Percentiles rank a stretch among this genome's conserved stretches.
These are phyloP conservation scores for Stylophora pistillata DNA, from an alignment of 64 coral and sea anemone genomes.

Conservation along the genomic window DNA sequence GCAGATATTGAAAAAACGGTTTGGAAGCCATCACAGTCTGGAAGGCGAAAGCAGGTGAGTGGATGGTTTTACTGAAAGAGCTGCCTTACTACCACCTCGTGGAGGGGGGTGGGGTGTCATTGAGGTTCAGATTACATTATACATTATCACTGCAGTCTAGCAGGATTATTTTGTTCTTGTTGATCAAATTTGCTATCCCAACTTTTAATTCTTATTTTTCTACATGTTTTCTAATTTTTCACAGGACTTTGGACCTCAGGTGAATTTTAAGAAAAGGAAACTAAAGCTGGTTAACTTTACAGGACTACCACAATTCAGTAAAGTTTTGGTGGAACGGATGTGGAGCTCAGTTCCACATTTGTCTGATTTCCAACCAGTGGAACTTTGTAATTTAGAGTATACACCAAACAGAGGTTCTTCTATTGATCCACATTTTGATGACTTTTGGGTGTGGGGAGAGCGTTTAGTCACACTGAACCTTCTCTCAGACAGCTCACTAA, in stretches of 20 bases:
- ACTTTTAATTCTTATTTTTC: not conserved
- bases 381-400: conserved; percentile 97
- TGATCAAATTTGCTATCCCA: too few species aligned
- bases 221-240: not conserved
- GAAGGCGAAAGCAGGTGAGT: conserved; percentile 86
- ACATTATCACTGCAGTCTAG: too few species aligned
- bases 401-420: conserved; percentile 76
- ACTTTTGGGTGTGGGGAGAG: conserved; percentile 95
- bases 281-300: conserved; percentile 79
- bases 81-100: too few species aligned
- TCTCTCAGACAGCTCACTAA: conserved; percentile 67
- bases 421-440: conserved; percentile 96
- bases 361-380: conserved; percentile 78
- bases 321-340: conserved; percentile 80
- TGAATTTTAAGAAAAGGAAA: conserved; percentile 97
- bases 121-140: too few species aligned
- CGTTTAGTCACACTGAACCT: conserved; percentile 88
- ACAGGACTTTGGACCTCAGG: conserved; percentile 98
- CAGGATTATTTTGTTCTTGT: too few species aligned
- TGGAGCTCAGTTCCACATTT: conserved; percentile 42
- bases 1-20: conserved; percentile 77
- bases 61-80: too few species aligned
- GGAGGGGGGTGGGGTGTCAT: too few species aligned
- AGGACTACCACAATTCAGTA: conserved; percentile 90
- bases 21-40: conserved; percentile 94